These are phyloP conservation scores for Agrypnus murinus DNA, from an alignment of 2,888 invertebrate genomes.

Conservation along the genomic window DNA sequence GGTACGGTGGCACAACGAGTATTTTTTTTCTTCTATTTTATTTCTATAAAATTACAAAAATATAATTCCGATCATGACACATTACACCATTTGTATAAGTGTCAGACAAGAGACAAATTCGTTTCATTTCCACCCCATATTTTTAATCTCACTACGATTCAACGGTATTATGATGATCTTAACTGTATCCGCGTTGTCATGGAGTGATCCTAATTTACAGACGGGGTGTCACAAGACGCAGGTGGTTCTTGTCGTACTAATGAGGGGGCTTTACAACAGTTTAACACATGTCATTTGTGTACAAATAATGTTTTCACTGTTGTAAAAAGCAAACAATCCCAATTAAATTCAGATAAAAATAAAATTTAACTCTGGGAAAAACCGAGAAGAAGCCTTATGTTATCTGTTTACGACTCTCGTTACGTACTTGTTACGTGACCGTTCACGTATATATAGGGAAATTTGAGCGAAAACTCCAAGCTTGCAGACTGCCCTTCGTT, in stretches of 20 bases:
- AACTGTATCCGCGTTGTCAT: conserved; percentile 57
- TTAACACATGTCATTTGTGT: conserved; percentile 52
- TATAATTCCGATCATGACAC: too few relatives aligned
- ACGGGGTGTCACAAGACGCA: conserved; percentile 60
- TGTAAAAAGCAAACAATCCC: conserved; percentile 33
- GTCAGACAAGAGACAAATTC: not conserved
- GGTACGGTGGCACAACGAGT: too few relatives aligned
- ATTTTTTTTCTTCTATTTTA: too few relatives aligned
- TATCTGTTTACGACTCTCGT: not conserved
- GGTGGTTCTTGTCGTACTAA: conserved; percentile 66
- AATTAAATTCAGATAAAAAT: conserved; percentile 12
- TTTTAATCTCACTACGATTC: conserved; percentile 32
- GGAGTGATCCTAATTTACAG: conserved; percentile 62
- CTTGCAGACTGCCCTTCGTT: conserved; percentile 38
- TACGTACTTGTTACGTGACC: not conserved
- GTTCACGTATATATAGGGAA: not conserved
- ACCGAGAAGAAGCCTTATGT: too few relatives aligned
- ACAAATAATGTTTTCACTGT: conserved; percentile 45
- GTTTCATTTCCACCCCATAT: conserved; percentile 17
- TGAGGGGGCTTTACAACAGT: conserved; percentile 61
- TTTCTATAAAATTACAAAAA: too few relatives aligned
- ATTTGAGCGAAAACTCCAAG: conserved; percentile 7
- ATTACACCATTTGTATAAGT: too few relatives aligned
- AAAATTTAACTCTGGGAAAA: too few relatives aligned
- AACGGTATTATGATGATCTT: conserved; percentile 44